Evolutionary conservation across 1,140 invertebrate species (phyloP).

Genomic region (Sitobion miscanthi): DNA sequence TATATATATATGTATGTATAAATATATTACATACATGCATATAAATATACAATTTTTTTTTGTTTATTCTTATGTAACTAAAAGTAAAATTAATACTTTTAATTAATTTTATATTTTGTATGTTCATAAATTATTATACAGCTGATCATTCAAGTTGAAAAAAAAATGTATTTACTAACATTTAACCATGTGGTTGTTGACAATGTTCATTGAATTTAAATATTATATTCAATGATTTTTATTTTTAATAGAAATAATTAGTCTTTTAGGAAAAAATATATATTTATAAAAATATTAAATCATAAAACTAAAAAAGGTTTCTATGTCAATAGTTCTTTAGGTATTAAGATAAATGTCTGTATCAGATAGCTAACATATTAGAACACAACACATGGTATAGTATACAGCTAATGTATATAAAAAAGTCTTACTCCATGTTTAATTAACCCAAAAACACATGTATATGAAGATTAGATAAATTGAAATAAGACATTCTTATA

Average conservation of each 20-base stretch:
- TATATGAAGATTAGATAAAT: conserved; percentile 15
- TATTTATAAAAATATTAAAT: conserved; percentile 53
- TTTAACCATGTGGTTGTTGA: conserved; percentile 23
- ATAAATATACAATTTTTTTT: conserved; percentile 29
- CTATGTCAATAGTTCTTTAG: conserved; percentile 25
- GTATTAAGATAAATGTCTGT: conserved; percentile 10
- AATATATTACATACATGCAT: conserved; percentile 35
- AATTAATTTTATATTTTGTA: conserved; percentile 44
- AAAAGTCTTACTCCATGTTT: conserved; percentile 2
- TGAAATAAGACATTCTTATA: background rate
- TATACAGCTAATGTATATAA: conserved; percentile 36
- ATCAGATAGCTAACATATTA: conserved; percentile 41
- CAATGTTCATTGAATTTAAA: conserved; percentile 15
- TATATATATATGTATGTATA: conserved; percentile 18
- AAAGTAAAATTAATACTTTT: conserved; percentile 49
- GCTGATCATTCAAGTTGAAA: conserved; percentile 8
- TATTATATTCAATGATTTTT: conserved; percentile 5
- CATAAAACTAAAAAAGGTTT: conserved; percentile 35
- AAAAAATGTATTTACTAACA: conserved; percentile 44
- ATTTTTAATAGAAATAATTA: conserved; percentile 44
- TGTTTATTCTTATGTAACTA: conserved; percentile 34
- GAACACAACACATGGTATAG: conserved; percentile 40
- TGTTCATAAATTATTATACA: conserved; percentile 52
- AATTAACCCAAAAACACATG: background rate
- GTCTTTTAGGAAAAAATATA: conserved; percentile 42